These are phyloP conservation scores for Dendroctonus ponderosae DNA, from an alignment of 1,140 invertebrate genomes.

Conservation along the genomic window DNA sequence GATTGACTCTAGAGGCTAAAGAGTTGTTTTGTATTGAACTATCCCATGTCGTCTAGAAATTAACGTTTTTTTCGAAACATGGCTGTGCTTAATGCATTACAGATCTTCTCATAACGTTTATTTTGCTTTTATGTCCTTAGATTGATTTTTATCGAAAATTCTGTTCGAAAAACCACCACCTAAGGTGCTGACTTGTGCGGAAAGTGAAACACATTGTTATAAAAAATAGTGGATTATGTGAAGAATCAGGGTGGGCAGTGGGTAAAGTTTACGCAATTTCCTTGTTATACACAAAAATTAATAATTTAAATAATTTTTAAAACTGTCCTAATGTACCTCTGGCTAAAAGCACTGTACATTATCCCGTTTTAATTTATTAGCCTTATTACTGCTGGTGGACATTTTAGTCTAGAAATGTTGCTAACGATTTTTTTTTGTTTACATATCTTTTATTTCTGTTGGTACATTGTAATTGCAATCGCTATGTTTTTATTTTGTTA, in stretches of 20 bases:
- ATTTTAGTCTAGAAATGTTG: conserved; percentile 46
- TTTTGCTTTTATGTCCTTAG: neutral
- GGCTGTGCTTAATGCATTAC: conserved; percentile 10
- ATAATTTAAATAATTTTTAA: conserved; percentile 43
- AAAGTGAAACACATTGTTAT: too few relatives aligned
- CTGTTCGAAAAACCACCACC: conserved; percentile 41
- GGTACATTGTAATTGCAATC: conserved; percentile 38
- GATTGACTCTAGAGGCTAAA: conserved; percentile 13
- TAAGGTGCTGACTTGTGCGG: too few relatives aligned
- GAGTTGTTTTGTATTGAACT: conserved; percentile 18
- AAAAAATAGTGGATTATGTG: too few relatives aligned
- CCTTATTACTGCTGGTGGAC: conserved; percentile 47
- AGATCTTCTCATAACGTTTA: conserved; percentile 1
- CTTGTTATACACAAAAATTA: conserved; percentile 43
- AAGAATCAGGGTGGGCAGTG: conserved; percentile 41
- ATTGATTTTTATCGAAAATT: neutral
- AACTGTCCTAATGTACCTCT: conserved; percentile 45
- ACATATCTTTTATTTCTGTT: conserved; percentile 51
- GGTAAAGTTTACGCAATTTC: conserved; percentile 45
- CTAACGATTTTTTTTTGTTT: conserved; percentile 46
- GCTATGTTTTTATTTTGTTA: conserved; percentile 39
- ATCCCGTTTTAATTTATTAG: conserved; percentile 44
- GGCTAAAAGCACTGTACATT: conserved; percentile 45
- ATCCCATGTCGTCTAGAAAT: conserved; percentile 10
- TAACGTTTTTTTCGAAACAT: conserved; percentile 14